Base-by-base conservation (phyloP, 2,888 invertebrate species). In the Cryptosula pallasiana region DNA sequence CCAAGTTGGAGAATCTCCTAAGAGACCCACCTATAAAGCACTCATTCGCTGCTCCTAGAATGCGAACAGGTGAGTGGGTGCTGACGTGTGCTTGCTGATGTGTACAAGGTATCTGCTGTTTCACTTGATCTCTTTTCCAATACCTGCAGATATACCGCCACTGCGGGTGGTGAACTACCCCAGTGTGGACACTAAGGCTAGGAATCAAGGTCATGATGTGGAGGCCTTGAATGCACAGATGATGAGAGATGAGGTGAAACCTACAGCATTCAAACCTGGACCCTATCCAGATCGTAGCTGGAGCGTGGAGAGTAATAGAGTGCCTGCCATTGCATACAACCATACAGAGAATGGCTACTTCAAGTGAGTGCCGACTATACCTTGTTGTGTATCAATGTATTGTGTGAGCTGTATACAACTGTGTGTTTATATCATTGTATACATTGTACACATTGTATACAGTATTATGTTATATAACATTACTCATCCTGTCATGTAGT, bases 111-210 rank as follows among this genome's bases (percentile, higher is more conserved):
- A 5, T 45, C 20, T 5, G 13, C n/a, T 57, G 5, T 23, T 57
- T 57, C 5, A 5, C n/a, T 23, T 57, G 57, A 16, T 57, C 5
- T 23, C 25, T 57, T 13, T 23, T 57, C 13, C 25, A n/a, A n/a
- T 69, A 9, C 5, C 16, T 20, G 5, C n/a, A 34, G 79, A 81
- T 23, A 79, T 82, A 25, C 81, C 83, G 0, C 79, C 83, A 0
- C 74, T 83, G 23, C 77, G 76, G 74, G 83, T 83, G 1, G 81
- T 82, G 13, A 75, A 77, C 32, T 78, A 82, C 73, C 83, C 82
- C 0, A 78, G 78, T 63, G 79, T 82, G 34, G 82, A 83, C 74
- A 78, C 78, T 2, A 75, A 75, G 32, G 76, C 79, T 0, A 73
- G 81, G 3, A 69, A 72, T 3, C 77, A 75, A n/a, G 82, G 81